Percentiles rank a stretch among this genome's conserved stretches.
Conservation (phyloP, 2,888 invertebrate species). For the Argynnis bischoffii region DNA sequence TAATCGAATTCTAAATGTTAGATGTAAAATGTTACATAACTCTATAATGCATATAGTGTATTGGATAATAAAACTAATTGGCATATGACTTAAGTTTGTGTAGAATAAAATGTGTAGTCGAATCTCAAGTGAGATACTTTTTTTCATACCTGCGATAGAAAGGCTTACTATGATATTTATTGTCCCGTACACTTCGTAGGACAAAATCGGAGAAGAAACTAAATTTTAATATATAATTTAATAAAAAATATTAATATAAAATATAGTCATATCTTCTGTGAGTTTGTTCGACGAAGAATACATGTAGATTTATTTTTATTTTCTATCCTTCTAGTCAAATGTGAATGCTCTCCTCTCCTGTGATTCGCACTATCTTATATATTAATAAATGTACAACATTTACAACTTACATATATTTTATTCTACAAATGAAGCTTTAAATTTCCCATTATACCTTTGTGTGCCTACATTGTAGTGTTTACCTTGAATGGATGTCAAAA, state of each 20-base stretch:
- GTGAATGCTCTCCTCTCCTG: slow-evolving; percentile 30
- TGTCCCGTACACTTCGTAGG: not conserved
- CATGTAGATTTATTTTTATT: slow-evolving; percentile 5
- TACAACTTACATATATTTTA: slow-evolving; percentile 31
- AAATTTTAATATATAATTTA: not conserved
- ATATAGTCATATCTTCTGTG: not conserved
- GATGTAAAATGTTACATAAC: slow-evolving; percentile 41
- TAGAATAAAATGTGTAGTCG: slow-evolving; percentile 48
- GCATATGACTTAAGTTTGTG: slow-evolving; percentile 41
- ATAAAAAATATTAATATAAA: not conserved
- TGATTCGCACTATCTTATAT: slow-evolving; percentile 34
- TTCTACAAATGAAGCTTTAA: slow-evolving; percentile 43
- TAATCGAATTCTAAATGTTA: slow-evolving; percentile 49
- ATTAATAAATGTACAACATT: slow-evolving; percentile 26
- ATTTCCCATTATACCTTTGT: slow-evolving; percentile 42
- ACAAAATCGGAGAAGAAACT: not conserved
- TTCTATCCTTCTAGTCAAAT: slow-evolving; percentile 16
- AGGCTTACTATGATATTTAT: slow-evolving; percentile 1
- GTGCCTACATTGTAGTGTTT: slow-evolving; percentile 41
- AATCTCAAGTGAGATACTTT: slow-evolving; percentile 48
- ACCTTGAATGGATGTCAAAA: slow-evolving; percentile 29
- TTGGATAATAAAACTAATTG: slow-evolving; percentile 31
- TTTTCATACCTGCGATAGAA: slow-evolving; percentile 22
- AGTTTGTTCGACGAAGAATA: slow-evolving; percentile 2
- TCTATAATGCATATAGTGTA: slow-evolving; percentile 36